Evolutionary conservation across 2,797 vertebrate genomes (phyloP), one percentile per base, ranked within the genome.

Genomic region (Danio jaintianensis): DNA sequence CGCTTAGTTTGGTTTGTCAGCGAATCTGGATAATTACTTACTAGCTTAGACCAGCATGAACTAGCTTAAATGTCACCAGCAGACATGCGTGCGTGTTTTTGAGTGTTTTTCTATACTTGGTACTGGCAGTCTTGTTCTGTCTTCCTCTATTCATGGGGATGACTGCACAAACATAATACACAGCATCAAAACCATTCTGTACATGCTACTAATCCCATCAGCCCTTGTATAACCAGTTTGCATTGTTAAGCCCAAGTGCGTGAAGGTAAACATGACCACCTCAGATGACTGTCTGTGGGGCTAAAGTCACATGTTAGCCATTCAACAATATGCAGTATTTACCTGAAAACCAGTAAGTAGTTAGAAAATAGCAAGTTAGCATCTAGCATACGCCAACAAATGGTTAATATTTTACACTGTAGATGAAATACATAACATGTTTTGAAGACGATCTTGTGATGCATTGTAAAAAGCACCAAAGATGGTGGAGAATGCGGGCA

Each of bases 131-230:
- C 16, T 50, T 78, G 59, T 18, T 76, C 42, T 18, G 48, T 76
- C 70, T 50, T 68, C 29, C 38, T 81, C 68, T 20, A 84, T 81
- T 88, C 71, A 85, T 86, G 74, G 68, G 67, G 55, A 64, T 50
- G 73, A 55, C 11, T 82, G 70, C 69, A 82, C 86, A 87, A 84
- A 81, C 77, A 86, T 82, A 86, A 86, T 77, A 40, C 73, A 80
- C 71, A 78, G n/a, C 63, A 78, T 62, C 75, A 88, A 84, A 88
- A 77, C 82, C 77, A n/a, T 68, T 80, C 61, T 75, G 16, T 75
- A 48, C 61, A 79, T 67, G 29, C 15, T 36, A 52, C 81, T 88
- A 90, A 87, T 82, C 82, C 79, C 50, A 75, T 83, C 67, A 83
- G 53, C 48, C n/a, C 72, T 82, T 71, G 78, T 70, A 78, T 43